These are phyloP conservation scores for Cataglyphis cursor DNA, from an alignment of 2,888 invertebrate genomes.

Conservation along the genomic window DNA sequence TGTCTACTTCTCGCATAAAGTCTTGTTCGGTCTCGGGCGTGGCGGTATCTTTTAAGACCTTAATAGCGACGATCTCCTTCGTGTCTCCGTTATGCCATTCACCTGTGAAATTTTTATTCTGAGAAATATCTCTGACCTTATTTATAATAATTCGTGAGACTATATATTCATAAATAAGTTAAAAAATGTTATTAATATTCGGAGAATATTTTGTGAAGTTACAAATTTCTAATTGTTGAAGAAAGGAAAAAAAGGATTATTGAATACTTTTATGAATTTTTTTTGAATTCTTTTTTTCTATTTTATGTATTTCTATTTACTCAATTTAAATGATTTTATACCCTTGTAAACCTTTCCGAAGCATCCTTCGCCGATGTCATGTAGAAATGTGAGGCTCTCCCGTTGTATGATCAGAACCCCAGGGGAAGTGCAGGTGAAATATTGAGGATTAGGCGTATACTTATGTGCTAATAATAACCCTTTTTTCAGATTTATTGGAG, in stretches of 20 bases:
- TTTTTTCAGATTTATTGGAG: conserved; percentile 88
- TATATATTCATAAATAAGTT: background rate
- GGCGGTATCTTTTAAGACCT: conserved; percentile 93
- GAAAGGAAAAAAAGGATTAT: background rate
- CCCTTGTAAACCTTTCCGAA: conserved; percentile 97
- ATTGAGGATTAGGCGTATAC: conserved; percentile 93
- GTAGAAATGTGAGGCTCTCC: conserved; percentile 90
- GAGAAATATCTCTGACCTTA: background rate
- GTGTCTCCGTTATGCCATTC: conserved; percentile 87
- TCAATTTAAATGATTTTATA: conserved; percentile 80
- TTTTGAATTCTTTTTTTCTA: background rate
- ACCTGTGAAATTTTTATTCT: conserved; percentile 82
- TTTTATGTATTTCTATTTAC: background rate
- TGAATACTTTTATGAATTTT: background rate
- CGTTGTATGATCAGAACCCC: conserved; percentile 89
- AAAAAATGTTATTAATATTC: background rate
- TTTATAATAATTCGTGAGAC: background rate
- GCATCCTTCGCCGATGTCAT: conserved; percentile 95
- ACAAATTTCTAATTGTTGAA: background rate
- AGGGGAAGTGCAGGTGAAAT: conserved; percentile 88
- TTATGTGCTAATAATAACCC: conserved; percentile 90
- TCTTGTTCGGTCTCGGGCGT: conserved; percentile 93
- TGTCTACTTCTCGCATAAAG: conserved; percentile 94
- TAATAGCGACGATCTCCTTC: conserved; percentile 91
- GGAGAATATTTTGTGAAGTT: background rate